phyloP scores from a whole-genome alignment of 92 coral and sea anemone species.

The Bergia sp. region DNA sequence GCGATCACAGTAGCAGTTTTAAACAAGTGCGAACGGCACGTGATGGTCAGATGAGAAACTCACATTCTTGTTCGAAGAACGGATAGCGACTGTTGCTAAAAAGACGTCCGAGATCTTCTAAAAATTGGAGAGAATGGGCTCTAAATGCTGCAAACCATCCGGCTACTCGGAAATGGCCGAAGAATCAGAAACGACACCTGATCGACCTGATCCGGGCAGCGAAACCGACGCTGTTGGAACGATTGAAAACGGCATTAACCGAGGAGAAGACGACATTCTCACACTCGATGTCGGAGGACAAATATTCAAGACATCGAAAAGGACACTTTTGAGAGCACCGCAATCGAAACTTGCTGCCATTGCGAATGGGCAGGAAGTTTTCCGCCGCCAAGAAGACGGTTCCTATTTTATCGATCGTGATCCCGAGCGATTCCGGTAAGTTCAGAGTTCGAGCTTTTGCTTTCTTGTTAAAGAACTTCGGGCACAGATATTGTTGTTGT shows the following conservation, averaged over 20 bases:
- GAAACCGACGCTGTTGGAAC: slow-evolving; percentile 32
- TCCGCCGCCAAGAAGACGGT: slow-evolving; percentile 80
- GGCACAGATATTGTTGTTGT: background rate
- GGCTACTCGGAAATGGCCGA: background rate
- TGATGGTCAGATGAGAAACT: background rate
- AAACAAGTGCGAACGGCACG: background rate
- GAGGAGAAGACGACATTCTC: slow-evolving; percentile 23
- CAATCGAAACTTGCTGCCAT: slow-evolving; percentile 69
- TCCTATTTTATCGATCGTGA: slow-evolving; percentile 30
- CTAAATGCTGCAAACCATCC: slow-evolving; percentile 18
- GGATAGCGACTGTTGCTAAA: background rate
- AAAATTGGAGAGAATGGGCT: slow-evolving; percentile 8
- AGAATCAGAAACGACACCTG: slow-evolving; percentile 2
- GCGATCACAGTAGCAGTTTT: too few species aligned
- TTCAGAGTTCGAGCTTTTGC: background rate
- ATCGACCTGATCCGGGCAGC: background rate
- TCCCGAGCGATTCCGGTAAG: slow-evolving; percentile 34
- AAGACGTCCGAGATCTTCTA: background rate
- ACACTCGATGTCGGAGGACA: slow-evolving; percentile 40
- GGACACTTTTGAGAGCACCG: slow-evolving; percentile 60
- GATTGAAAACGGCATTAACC: background rate
- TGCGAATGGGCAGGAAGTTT: slow-evolving; percentile 90
- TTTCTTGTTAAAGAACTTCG: background rate
- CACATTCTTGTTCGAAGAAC: background rate
- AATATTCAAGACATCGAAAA: slow-evolving; percentile 27